Conservation (phyloP, 1,140 invertebrate genomes). For the Periplaneta americana region DNA sequence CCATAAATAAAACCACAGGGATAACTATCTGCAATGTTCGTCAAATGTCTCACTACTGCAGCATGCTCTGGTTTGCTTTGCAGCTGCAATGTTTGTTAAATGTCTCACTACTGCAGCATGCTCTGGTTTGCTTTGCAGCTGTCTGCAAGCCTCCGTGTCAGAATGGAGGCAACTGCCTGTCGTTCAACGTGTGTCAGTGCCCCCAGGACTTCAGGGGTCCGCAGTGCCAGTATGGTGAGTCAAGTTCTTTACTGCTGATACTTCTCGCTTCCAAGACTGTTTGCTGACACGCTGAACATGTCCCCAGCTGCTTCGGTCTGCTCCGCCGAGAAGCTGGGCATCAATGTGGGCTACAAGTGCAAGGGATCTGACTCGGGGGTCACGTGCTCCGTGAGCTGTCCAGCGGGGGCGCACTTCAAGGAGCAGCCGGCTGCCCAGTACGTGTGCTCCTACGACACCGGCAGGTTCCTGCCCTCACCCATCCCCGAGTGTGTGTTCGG, state of each 20-base stretch:
- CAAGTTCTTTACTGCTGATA: background rate
- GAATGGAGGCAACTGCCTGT: conserved; percentile 71
- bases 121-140: conserved; percentile 51
- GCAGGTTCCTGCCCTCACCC: conserved; percentile 58
- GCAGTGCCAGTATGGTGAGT: conserved; percentile 72
- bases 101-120: no score
- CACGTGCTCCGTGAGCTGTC: conserved; percentile 60
- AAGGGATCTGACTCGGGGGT: conserved; percentile 49
- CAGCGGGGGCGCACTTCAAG: conserved; percentile 53
- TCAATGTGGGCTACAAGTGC: conserved; percentile 72
- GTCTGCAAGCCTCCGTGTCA: conserved; percentile 65
- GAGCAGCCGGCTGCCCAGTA: conserved; percentile 54
- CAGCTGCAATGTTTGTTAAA: no score
- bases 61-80: no score
- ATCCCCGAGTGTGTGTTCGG: conserved; percentile 69
- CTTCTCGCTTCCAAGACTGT: background rate
- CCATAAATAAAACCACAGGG: no score
- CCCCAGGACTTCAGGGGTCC: conserved; percentile 61
- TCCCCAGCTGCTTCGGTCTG: background rate
- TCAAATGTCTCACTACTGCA: no score
- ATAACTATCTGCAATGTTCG: no score
- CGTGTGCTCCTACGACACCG: conserved; percentile 60
- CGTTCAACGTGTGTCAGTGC: conserved; percentile 69
- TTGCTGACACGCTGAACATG: background rate
- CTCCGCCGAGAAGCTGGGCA: conserved; percentile 28